Evolutionary conservation across 2,888 invertebrate species (phyloP).

Genomic region (Dermolepida albohirtum): DNA sequence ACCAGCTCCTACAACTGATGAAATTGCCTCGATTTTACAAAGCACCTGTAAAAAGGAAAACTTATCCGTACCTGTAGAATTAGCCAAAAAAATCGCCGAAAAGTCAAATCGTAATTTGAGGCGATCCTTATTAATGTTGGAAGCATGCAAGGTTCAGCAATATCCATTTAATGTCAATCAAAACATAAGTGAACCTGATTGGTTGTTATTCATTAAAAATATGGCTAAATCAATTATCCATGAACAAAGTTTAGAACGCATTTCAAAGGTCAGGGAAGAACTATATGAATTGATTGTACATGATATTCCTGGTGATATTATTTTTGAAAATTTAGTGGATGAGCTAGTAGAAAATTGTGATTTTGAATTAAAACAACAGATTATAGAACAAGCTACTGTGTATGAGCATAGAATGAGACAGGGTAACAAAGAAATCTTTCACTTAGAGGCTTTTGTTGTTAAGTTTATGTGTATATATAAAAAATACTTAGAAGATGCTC

Average conservation of each 20-base stretch:
- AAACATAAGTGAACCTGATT: slow-evolving; percentile 89
- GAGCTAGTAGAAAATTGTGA: slow-evolving; percentile 92
- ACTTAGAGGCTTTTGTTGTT: slow-evolving; percentile 96
- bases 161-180: slow-evolving; percentile 86
- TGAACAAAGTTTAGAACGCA: slow-evolving; percentile 87
- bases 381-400: slow-evolving; percentile 86
- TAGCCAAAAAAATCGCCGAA: slow-evolving; percentile 82
- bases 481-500: slow-evolving; percentile 82
- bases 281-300: slow-evolving; percentile 94
- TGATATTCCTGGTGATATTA: slow-evolving; percentile 92
- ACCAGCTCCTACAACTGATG: slow-evolving; percentile 84
- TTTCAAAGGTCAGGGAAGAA: slow-evolving; percentile 86
- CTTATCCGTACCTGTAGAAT: slow-evolving; percentile 78
- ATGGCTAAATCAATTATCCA: slow-evolving; percentile 88
- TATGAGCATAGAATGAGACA: slow-evolving; percentile 93
- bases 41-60: slow-evolving; percentile 85
- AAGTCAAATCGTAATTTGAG: slow-evolving; percentile 90
- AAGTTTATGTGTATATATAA: slow-evolving; percentile 96
- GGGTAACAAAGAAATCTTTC: slow-evolving; percentile 95
- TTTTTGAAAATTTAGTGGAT: slow-evolving; percentile 87
- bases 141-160: slow-evolving; percentile 92
- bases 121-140: slow-evolving; percentile 91
- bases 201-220: slow-evolving; percentile 88
- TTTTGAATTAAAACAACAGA: slow-evolving; percentile 86
- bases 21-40: slow-evolving; percentile 74